Evolutionary conservation across 53 echinoderm and acorn worm genomes (phyloP).

Genomic region (Echinometra lucunter): DNA sequence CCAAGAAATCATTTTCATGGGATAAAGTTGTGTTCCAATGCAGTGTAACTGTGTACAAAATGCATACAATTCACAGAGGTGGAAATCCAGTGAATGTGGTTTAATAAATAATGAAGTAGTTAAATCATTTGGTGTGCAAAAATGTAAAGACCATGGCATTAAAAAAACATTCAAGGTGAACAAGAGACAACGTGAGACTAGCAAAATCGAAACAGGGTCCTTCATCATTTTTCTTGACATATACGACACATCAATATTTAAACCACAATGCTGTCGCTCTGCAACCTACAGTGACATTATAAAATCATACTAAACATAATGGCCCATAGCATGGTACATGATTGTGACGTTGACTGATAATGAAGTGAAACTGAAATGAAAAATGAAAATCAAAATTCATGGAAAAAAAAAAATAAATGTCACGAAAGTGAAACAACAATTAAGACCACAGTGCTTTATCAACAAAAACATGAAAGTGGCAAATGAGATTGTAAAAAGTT

Average conservation of each 20-base stretch:
- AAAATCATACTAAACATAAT: not conserved
- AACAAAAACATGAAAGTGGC: not conserved
- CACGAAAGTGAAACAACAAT: not conserved
- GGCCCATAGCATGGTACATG: not conserved
- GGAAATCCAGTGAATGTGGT: not conserved
- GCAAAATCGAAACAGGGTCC: not conserved
- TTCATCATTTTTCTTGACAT: not conserved
- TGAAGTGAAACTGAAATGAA: not conserved
- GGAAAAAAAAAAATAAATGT: not conserved
- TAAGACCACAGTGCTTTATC: not conserved
- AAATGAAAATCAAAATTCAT: not conserved
- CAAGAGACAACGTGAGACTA: not conserved
- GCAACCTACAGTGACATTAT: not conserved
- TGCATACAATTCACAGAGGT: not conserved
- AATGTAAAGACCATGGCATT: not conserved
- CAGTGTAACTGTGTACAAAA: not conserved
- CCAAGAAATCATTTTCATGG: not conserved
- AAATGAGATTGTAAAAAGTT: not conserved
- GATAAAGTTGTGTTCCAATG: not conserved
- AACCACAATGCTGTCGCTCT: not conserved
- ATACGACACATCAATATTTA: not conserved
- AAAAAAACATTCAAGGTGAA: not conserved
- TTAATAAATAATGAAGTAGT: not conserved
- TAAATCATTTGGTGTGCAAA: not conserved
- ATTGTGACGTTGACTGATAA: not conserved